These are phyloP conservation scores for Drosophila busckii DNA, from an alignment of 1,140 invertebrate genomes.

Conservation along the genomic window DNA sequence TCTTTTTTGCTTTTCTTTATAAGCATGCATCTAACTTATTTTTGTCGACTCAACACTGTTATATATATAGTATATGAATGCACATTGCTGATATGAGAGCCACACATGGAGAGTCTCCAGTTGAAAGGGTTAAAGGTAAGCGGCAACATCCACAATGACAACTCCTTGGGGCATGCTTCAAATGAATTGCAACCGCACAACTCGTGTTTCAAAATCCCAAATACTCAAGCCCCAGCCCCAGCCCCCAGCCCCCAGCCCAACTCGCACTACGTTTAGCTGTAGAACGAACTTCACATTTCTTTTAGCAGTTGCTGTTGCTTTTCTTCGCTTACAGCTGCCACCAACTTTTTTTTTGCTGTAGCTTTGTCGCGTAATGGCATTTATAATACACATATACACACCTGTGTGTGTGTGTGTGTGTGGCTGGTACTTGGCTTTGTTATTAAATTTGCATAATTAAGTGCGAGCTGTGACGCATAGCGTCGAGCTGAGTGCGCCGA, in stretches of 20 bases:
- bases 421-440: slow-evolving; percentile 51
- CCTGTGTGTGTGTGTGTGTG: slow-evolving; percentile 22
- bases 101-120: neutral
- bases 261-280: too few species aligned
- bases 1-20: too few species aligned
- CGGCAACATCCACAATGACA: slow-evolving; percentile 30
- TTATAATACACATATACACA: slow-evolving; percentile 47
- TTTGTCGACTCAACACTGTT: too few species aligned
- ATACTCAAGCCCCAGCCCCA: neutral
- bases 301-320: too few species aligned
- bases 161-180: slow-evolving; percentile 69
- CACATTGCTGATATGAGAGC: slow-evolving; percentile 69
- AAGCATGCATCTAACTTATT: too few species aligned
- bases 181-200: slow-evolving; percentile 53
- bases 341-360: too few species aligned
- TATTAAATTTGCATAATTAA: slow-evolving; percentile 76
- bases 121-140: slow-evolving; percentile 24
- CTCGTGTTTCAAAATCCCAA: slow-evolving; percentile 10
- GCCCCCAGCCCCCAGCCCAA: too few species aligned
- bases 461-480: slow-evolving; percentile 47
- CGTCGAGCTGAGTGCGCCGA: slow-evolving; percentile 15
- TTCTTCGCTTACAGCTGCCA: too few species aligned
- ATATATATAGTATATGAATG: too few species aligned
- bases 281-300: too few species aligned
- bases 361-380: slow-evolving; percentile 56